phyloP scores from a whole-genome alignment of 1,140 invertebrate species.

The Aphelinus certus region DNA sequence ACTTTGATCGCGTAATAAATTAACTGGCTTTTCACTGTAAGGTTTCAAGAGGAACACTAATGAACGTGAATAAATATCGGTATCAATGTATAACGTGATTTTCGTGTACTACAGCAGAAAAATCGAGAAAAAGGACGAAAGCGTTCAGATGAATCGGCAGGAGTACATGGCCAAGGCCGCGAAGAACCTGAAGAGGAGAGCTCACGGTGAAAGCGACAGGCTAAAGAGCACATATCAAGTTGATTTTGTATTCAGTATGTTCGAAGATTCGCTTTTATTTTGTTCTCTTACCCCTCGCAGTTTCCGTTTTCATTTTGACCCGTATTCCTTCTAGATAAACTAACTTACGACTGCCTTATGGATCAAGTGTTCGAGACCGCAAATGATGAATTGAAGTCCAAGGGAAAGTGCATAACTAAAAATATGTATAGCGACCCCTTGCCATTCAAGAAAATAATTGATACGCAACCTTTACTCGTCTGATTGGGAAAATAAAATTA shows the following conservation, averaged over 20 bases:
- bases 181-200: not conserved
- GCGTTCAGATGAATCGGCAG: constrained; percentile 2
- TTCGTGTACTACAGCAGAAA: not conserved
- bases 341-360: constrained; percentile 1
- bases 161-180: constrained; percentile 5
- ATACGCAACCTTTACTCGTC: not conserved
- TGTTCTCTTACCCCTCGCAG: no score
- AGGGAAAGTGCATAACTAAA: not conserved
- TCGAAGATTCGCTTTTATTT: no score
- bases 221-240: constrained; percentile 19
- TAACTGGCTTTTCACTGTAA: no score
- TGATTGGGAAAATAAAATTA: not conserved
- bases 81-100: no score
- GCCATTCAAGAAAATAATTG: constrained; percentile 9
- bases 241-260: constrained; percentile 2
- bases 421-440: constrained; percentile 12
- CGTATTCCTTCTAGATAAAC: not conserved
- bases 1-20: no score
- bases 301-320: no score
- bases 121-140: not conserved
- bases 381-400: not conserved
- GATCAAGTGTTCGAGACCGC: not conserved
- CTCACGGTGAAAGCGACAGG: no score
- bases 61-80: no score
- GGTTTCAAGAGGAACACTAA: no score